Conservation (phyloP, 1,140 invertebrate genomes). For the Heliconius nattereri region DNA sequence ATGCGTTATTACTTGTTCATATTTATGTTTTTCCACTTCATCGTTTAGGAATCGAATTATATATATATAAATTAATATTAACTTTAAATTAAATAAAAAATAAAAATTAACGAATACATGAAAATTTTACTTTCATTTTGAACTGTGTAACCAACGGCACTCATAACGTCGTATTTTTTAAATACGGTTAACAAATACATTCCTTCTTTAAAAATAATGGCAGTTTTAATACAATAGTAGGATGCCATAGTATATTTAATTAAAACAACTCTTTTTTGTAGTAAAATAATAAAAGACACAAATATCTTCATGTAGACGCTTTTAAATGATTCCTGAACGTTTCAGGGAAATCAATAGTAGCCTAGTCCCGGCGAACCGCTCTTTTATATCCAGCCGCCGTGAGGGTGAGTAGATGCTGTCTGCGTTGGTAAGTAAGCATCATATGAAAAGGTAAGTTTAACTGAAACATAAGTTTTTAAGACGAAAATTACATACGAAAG, state of each 20-base stretch:
- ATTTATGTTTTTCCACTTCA: not conserved
- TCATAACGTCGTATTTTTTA: not conserved
- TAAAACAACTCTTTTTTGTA: not conserved
- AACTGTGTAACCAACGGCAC: not conserved
- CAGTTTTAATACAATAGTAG: not conserved
- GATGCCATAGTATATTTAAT: not conserved
- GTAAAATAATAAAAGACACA: not conserved
- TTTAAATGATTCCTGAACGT: not conserved
- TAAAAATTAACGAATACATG: not conserved
- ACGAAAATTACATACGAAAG: not conserved
- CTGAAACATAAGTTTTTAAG: not conserved
- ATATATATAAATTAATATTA: not conserved
- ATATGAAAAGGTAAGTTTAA: not conserved
- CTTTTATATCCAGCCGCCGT: not conserved
- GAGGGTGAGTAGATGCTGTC: not conserved
- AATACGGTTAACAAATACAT: not conserved
- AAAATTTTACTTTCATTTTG: not conserved
- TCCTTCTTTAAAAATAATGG: not conserved
- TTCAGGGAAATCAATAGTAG: not conserved
- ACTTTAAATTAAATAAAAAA: not conserved
- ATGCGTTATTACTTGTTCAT: constrained; percentile 10
- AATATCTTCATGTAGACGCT: not conserved
- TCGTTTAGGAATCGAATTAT: not conserved
- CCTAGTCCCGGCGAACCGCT: not conserved
- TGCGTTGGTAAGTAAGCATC: not conserved